Evolutionary conservation across 2,113 vertebrate genomes (phyloP).

Genomic region (Sarotherodon lohbergeri): DNA sequence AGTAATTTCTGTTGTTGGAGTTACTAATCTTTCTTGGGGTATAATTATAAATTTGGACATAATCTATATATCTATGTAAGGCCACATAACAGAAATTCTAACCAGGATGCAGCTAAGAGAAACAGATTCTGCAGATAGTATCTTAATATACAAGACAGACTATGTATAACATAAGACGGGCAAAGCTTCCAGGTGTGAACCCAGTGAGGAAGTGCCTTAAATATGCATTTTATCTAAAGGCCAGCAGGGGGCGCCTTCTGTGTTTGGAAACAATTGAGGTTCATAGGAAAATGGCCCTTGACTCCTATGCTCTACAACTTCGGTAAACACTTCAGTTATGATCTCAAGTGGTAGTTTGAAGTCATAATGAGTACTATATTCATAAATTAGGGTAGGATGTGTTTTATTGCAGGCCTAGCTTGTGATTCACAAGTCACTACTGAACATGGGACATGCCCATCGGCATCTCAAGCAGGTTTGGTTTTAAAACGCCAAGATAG

Average conservation of each 20-base stretch:
- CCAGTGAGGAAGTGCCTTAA: background rate
- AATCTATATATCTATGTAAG: background rate
- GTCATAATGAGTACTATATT: background rate
- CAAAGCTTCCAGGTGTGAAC: background rate
- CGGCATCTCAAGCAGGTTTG: background rate
- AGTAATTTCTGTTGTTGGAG: background rate
- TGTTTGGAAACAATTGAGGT: background rate
- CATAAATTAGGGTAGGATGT: background rate
- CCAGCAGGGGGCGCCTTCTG: background rate
- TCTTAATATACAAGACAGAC: background rate
- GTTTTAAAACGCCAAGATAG: background rate
- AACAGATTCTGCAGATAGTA: background rate
- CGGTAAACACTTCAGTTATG: background rate
- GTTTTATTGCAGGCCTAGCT: background rate
- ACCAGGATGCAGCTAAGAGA: background rate
- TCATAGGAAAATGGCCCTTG: background rate
- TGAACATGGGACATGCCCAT: background rate
- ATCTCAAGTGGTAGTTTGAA: background rate
- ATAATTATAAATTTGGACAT: background rate
- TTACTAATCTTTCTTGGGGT: background rate
- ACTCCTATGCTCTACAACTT: background rate
- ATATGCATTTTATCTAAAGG: background rate
- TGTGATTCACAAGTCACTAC: rapidly evolving
- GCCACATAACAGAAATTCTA: background rate
- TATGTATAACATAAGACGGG: background rate